phyloP scores from a whole-genome alignment of 2,797 vertebrate genomes.

The Ctenopoma multispine region DNA sequence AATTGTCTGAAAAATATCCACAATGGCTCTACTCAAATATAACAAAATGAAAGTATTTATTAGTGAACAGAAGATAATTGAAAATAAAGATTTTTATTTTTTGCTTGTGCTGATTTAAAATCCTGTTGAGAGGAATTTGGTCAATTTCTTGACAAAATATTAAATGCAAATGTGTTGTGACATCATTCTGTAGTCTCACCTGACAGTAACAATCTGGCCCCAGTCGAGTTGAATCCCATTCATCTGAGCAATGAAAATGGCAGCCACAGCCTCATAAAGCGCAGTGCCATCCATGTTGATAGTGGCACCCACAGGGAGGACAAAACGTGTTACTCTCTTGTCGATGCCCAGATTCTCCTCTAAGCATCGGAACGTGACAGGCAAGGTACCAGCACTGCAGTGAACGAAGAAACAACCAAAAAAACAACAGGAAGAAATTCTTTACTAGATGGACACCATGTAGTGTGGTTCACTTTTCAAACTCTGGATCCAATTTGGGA shows the following conservation, averaged over 20 bases:
- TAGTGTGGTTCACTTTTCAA: conserved; percentile 4
- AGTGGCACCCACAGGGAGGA: conserved; percentile 97
- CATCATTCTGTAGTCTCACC: conserved; percentile 78
- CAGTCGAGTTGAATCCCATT: conserved; percentile 93
- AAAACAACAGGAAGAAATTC: background rate
- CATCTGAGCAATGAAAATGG: conserved; percentile 99
- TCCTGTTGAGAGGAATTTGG: background rate
- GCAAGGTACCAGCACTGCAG: conserved; percentile 93
- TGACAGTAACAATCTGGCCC: conserved; percentile 96
- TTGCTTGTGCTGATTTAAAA: background rate
- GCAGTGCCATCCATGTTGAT: conserved; percentile 99
- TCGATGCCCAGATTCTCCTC: conserved; percentile 98
- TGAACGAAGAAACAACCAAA: background rate
- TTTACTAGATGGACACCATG: background rate
- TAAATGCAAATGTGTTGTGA: background rate
- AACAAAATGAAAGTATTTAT: too few relatives aligned
- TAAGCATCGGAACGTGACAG: conserved; percentile 97
- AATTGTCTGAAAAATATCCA: too few relatives aligned
- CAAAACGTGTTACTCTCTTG: conserved; percentile 96
- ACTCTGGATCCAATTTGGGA: conserved; percentile 3
- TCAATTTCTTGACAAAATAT: background rate
- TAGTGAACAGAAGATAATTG: background rate
- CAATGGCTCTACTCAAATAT: too few relatives aligned
- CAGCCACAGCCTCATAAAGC: conserved; percentile 98
- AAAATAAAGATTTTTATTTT: background rate